Percentiles rank a stretch among this genome's conserved stretches.
phyloP scores from a whole-genome alignment of 2,797 vertebrate genomes.

The Tragopan temminckii region DNA sequence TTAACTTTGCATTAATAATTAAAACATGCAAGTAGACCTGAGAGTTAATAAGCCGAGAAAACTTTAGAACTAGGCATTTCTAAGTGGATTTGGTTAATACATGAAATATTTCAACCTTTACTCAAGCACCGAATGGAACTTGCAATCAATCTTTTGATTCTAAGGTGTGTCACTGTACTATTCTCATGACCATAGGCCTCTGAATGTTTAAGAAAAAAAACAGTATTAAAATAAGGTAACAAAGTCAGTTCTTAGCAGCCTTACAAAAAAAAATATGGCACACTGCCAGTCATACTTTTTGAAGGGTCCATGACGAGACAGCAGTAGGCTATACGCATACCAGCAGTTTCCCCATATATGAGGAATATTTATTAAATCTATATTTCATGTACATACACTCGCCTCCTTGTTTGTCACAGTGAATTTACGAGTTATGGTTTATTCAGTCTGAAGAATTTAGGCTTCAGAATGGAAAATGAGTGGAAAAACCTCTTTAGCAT shows the following conservation, averaged over 20 bases:
- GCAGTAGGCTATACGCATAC: neutral
- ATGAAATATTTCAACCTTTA: neutral
- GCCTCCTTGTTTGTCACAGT: constrained; percentile 45
- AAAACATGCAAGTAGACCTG: neutral
- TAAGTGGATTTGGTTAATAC: neutral
- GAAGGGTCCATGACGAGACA: neutral
- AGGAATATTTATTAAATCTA: constrained; percentile 68
- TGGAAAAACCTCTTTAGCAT: constrained; percentile 52
- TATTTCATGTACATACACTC: constrained; percentile 47
- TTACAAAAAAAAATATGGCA: neutral
- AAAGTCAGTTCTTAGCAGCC: neutral
- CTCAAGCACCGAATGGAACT: neutral
- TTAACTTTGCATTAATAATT: constrained; percentile 33
- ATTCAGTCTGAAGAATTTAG: constrained; percentile 56
- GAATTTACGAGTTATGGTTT: constrained; percentile 43
- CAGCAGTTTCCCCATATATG: neutral
- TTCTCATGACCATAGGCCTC: neutral
- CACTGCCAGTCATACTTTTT: neutral
- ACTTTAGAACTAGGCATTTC: neutral
- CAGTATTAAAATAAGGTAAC: neutral
- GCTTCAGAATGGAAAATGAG: constrained; percentile 54
- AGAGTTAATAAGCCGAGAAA: constrained; percentile 15
- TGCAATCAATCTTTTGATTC: neutral
- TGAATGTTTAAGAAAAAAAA: neutral
- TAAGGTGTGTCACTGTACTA: neutral